Evolutionary conservation across 2,113 vertebrate genomes (phyloP).

Genomic region (Tiliqua scincoides): DNA sequence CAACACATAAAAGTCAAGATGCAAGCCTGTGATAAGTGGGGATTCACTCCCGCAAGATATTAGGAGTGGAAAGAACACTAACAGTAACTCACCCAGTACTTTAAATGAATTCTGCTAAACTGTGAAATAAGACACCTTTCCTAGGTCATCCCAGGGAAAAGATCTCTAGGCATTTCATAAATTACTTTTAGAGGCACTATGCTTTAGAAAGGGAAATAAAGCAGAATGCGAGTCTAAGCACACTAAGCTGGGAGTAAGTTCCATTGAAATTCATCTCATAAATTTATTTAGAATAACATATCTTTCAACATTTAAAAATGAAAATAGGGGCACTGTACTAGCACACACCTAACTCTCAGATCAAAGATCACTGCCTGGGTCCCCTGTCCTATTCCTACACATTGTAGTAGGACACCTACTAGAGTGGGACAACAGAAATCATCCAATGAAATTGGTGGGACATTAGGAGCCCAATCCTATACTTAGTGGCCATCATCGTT

Average conservation of each 20-base stretch:
- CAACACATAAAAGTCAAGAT: conserved; percentile 29
- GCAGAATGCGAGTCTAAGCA: neutral
- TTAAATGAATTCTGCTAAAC: conserved; percentile 13
- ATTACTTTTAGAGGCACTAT: neutral
- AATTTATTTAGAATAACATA: neutral
- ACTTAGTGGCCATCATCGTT: too few species aligned
- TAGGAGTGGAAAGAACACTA: conserved; percentile 19
- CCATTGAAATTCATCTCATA: neutral
- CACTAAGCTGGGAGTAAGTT: neutral
- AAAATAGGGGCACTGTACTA: neutral
- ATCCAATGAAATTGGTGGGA: too few species aligned
- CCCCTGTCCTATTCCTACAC: too few species aligned
- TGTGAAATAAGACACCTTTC: conserved; percentile 19
- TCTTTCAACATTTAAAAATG: neutral
- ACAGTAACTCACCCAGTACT: conserved; percentile 3
- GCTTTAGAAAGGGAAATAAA: neutral
- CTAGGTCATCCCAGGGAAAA: conserved; percentile 20
- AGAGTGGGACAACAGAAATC: too few species aligned
- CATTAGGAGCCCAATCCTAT: too few species aligned
- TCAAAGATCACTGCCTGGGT: neutral
- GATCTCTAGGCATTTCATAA: conserved; percentile 27
- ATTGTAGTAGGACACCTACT: neutral
- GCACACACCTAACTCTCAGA: neutral
- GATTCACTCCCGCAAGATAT: conserved; percentile 5
- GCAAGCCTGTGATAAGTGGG: neutral